Conservation (phyloP, 1,140 invertebrate genomes). For the Drosophila grimshawi region DNA sequence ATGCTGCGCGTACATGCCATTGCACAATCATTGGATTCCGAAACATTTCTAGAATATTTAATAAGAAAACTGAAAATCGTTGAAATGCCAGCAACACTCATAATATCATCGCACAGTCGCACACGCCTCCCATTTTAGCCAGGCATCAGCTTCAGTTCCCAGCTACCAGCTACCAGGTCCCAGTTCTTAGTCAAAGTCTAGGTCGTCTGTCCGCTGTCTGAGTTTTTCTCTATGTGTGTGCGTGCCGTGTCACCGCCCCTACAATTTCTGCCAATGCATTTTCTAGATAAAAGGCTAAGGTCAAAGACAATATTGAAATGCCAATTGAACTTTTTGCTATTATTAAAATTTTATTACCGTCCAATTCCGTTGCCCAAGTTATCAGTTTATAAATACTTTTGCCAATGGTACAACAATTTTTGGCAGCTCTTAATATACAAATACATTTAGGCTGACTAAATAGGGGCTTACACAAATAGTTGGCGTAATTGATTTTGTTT, state of each 20-base stretch:
- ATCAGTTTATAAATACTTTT: conserved; percentile 1
- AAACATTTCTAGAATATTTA: conserved; percentile 83
- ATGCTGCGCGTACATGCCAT: conserved; percentile 75
- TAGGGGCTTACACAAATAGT: conserved; percentile 18
- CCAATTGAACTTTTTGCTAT: conserved; percentile 79
- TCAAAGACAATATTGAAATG: conserved; percentile 82
- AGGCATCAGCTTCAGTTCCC: conserved; percentile 2
- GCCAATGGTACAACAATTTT: neutral
- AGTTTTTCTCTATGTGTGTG: neutral
- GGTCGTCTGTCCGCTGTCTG: conserved; percentile 22
- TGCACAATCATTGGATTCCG: conserved; percentile 83
- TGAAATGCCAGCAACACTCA: conserved; percentile 82
- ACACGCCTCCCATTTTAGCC: neutral
- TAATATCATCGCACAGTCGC: conserved; percentile 60
- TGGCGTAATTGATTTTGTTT: conserved; percentile 4
- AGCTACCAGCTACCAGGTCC: neutral
- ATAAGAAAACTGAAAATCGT: conserved; percentile 83
- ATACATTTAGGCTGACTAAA: conserved; percentile 5
- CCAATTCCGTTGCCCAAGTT: neutral
- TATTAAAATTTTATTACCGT: conserved; percentile 72
- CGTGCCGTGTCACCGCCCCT: conserved; percentile 44
- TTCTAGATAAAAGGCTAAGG: conserved; percentile 75
- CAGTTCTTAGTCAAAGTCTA: conserved; percentile 41
- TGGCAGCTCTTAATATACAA: neutral
- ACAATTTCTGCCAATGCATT: conserved; percentile 33